phyloP scores from a whole-genome alignment of 2,888 invertebrate species.

The Ganaspis brasiliensis region DNA sequence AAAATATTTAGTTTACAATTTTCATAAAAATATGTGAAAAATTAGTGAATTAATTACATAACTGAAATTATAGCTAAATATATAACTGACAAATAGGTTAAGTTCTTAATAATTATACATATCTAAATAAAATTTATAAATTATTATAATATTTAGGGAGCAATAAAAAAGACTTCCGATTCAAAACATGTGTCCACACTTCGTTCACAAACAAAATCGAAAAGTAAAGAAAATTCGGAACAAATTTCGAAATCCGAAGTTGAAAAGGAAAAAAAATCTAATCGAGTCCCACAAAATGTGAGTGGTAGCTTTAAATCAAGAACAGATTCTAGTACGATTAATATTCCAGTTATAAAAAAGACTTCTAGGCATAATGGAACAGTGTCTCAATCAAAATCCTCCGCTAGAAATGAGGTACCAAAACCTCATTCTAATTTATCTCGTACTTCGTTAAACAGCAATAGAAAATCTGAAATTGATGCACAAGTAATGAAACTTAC shows the following conservation, averaged over 20 bases:
- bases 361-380: conserved; percentile 34
- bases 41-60: no score
- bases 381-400: conserved; percentile 44
- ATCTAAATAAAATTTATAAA: no score
- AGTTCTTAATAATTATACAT: no score
- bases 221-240: conserved; percentile 39
- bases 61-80: no score
- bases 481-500: conserved; percentile 40
- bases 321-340: conserved; percentile 31
- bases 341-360: conserved; percentile 35
- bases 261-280: conserved; percentile 25
- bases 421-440: not conserved
- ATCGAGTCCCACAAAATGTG: conserved; percentile 7
- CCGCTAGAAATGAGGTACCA: conserved; percentile 22
- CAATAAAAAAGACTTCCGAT: conserved; percentile 61
- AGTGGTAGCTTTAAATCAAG: conserved; percentile 29
- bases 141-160: conserved; percentile 55
- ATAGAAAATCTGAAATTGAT: conserved; percentile 38
- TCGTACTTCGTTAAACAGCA: not conserved
- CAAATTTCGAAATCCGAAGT: conserved; percentile 12
- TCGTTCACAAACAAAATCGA: conserved; percentile 49
- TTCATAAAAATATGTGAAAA: no score
- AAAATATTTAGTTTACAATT: not conserved
- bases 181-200: conserved; percentile 45
- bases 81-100: no score